phyloP scores from a whole-genome alignment of 1,140 invertebrate genomes.

The Drosophila busckii region DNA sequence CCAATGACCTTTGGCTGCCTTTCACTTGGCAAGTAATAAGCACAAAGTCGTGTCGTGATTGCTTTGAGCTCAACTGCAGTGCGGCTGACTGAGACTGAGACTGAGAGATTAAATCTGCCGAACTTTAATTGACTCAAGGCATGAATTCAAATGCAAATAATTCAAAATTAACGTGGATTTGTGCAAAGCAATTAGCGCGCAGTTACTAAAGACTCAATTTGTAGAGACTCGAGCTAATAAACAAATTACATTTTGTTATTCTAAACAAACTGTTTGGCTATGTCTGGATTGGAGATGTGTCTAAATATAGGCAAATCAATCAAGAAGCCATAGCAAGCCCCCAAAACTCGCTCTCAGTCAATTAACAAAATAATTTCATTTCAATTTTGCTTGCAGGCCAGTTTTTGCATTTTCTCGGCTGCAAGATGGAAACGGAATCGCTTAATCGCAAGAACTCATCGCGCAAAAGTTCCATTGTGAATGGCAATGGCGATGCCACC shows the following conservation, averaged over 20 bases:
- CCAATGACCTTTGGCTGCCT: conserved; percentile 55
- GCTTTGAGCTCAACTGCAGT: background rate
- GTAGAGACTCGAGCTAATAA: conserved; percentile 27
- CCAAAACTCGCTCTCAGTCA: no score
- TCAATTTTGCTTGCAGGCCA: conserved; percentile 15
- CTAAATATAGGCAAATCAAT: no score
- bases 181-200: conserved; percentile 25
- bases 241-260: no score
- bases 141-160: background rate
- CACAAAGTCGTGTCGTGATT: conserved; percentile 2
- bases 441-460: conserved; percentile 74
- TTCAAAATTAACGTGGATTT: conserved; percentile 14
- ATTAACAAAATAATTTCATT: conserved; percentile 2
- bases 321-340: no score
- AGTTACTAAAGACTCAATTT: conserved; percentile 9
- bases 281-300: no score
- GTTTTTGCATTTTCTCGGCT: conserved; percentile 3
- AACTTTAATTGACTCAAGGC: conserved; percentile 12
- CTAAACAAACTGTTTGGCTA: no score
- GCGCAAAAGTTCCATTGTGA: conserved; percentile 69
- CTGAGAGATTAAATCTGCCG: conserved; percentile 3
- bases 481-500: conserved; percentile 63
- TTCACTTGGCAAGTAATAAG: conserved; percentile 36
- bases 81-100: conserved; percentile 1
- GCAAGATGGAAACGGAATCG: conserved; percentile 71